phyloP scores from a whole-genome alignment of 2,888 invertebrate genomes.

The Zygothrica quintamaculata region DNA sequence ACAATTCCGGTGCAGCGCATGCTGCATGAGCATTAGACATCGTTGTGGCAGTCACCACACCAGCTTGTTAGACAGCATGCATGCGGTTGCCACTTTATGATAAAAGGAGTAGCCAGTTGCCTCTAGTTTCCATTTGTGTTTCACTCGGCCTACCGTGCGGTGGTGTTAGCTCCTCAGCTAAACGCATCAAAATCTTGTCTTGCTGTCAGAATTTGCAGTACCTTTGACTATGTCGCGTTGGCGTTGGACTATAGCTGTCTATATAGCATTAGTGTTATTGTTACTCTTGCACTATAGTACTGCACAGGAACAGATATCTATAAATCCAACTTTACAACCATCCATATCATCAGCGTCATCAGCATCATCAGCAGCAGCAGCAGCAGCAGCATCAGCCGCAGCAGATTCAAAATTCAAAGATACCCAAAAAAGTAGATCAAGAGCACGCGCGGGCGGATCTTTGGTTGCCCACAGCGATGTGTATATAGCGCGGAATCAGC shows the following conservation, averaged over 20 bases:
- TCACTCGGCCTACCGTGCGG: slow-evolving; percentile 66
- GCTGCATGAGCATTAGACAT: slow-evolving; percentile 54
- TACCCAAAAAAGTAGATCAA: slow-evolving; percentile 7
- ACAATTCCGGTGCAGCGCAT: slow-evolving; percentile 66
- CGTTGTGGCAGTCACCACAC: slow-evolving; percentile 23
- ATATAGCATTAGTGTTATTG: slow-evolving; percentile 52
- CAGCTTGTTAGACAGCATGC: slow-evolving; percentile 20
- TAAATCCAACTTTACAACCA: slow-evolving; percentile 5
- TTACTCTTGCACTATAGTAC: slow-evolving; percentile 46
- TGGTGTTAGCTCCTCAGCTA: slow-evolving; percentile 36
- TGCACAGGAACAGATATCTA: slow-evolving; percentile 24
- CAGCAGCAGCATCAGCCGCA: not conserved
- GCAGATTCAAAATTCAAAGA: not conserved
- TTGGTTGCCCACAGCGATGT: slow-evolving; percentile 73
- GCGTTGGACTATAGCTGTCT: slow-evolving; percentile 44
- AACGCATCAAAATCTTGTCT: slow-evolving; percentile 5
- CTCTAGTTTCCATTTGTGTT: slow-evolving; percentile 70
- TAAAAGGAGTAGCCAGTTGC: slow-evolving; percentile 69
- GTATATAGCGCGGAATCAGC: slow-evolving; percentile 80
- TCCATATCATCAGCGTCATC: not conserved
- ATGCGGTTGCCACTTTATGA: slow-evolving; percentile 48
- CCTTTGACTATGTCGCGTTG: slow-evolving; percentile 39
- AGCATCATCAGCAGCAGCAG: not conserved
- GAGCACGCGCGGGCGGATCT: slow-evolving; percentile 31
- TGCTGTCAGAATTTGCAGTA: not conserved